Conservation (phyloP, 2,797 vertebrate genomes). For the Enteromius thamalakanensis region DNA sequence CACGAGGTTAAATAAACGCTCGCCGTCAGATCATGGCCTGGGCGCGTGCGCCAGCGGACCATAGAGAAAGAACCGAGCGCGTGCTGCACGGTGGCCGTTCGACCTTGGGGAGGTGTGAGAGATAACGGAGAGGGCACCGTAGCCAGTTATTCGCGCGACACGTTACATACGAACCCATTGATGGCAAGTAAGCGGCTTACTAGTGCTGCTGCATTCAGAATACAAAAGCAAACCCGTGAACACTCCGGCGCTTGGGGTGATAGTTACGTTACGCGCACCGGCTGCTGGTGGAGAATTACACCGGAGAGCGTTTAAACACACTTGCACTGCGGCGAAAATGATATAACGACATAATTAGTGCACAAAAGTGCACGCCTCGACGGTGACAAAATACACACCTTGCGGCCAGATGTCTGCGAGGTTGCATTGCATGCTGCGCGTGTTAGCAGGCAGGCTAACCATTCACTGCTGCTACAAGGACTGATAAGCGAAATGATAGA, state of each 20-base stretch:
- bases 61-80: constrained; percentile 33
- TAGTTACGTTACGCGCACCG: constrained; percentile 7
- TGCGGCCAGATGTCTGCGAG: not conserved
- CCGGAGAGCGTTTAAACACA: not conserved
- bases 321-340: not conserved
- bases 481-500: not conserved
- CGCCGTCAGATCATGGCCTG: constrained; percentile 50
- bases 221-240: constrained; percentile 18
- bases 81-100: constrained; percentile 55
- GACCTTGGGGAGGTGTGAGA: constrained; percentile 64
- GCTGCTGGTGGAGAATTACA: not conserved
- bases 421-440: constrained; percentile 36
- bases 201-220: constrained; percentile 41
- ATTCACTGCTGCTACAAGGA: constrained; percentile 7
- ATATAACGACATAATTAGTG: not conserved
- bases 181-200: constrained; percentile 52
- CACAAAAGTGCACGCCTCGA: not conserved
- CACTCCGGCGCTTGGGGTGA: not conserved
- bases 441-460: constrained; percentile 50
- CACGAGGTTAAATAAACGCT: constrained; percentile 59
- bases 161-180: constrained; percentile 28
- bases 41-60: constrained; percentile 39
- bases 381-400: not conserved
- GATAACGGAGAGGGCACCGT: constrained; percentile 59
- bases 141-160: constrained; percentile 26